Percentiles rank a stretch among this genome's conserved stretches.
phyloP scores from a whole-genome alignment of 2,797 vertebrate genomes.

The Trichosurus vulpecula region DNA sequence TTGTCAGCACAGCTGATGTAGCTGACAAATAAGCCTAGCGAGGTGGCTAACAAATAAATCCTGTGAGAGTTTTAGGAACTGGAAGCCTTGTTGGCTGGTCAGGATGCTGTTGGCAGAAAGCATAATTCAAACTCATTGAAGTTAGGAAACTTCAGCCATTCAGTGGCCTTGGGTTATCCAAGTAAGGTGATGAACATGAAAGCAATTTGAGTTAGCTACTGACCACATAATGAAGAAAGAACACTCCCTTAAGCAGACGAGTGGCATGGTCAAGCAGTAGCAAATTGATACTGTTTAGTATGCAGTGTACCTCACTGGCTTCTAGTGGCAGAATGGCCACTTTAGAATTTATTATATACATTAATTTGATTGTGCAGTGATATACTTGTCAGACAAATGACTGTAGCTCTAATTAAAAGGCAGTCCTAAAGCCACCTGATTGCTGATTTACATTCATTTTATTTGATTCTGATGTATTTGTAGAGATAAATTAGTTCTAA shows the following conservation, averaged over 20 bases:
- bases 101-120: conserved; percentile 21
- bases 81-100: background rate
- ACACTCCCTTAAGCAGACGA: background rate
- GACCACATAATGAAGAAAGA: background rate
- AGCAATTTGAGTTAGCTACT: background rate
- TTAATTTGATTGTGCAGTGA: conserved; percentile 64
- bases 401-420: conserved; percentile 75
- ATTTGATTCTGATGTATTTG: conserved; percentile 70
- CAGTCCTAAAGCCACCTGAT: conserved; percentile 60
- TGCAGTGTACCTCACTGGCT: background rate
- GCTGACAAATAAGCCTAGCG: conserved; percentile 59
- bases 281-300: conserved; percentile 22
- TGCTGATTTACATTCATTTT: conserved; percentile 64
- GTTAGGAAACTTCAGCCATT: background rate
- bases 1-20: conserved; percentile 28
- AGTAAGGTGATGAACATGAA: background rate
- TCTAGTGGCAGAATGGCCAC: conserved; percentile 21
- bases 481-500: conserved; percentile 72
- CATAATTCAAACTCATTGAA: conserved; percentile 18
- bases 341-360: conserved; percentile 65
- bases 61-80: conserved; percentile 54
- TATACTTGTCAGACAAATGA: conserved; percentile 74
- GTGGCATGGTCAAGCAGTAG: background rate
- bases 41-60: conserved; percentile 44
- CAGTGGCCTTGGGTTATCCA: conserved; percentile 6